Conservation (phyloP, 2,888 invertebrate genomes). For the Acanthoscelides obtectus region DNA sequence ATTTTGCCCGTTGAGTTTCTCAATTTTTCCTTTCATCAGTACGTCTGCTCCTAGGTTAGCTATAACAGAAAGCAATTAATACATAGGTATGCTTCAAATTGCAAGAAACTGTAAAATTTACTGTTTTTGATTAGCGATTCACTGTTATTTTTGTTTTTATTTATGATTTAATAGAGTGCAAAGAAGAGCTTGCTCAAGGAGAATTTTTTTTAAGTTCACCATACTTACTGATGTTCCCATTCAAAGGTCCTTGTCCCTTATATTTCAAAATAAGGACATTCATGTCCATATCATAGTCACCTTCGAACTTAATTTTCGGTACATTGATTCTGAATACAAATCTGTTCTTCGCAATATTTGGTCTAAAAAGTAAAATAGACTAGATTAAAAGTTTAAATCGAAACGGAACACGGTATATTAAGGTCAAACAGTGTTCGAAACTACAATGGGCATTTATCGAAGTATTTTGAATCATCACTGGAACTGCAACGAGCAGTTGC, state of each 20-base stretch:
- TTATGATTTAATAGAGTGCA: too few relatives aligned
- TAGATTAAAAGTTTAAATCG: background rate
- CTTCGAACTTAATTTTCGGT: conserved; percentile 57
- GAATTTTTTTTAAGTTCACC: too few relatives aligned
- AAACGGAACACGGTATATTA: too few relatives aligned
- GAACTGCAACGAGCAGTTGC: too few relatives aligned
- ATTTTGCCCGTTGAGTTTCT: conserved; percentile 54
- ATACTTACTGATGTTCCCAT: conserved; percentile 64
- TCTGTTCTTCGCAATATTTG: conserved; percentile 57
- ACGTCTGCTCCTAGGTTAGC: conserved; percentile 64
- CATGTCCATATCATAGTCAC: conserved; percentile 66
- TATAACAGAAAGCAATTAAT: conserved; percentile 49
- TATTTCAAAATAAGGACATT: conserved; percentile 59
- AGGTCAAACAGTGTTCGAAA: too few relatives aligned
- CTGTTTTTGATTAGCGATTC: too few relatives aligned
- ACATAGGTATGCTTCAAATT: too few relatives aligned
- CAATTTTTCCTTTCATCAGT: conserved; percentile 58
- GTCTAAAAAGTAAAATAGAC: conserved; percentile 50
- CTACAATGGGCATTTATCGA: too few relatives aligned
- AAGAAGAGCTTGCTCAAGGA: too few relatives aligned
- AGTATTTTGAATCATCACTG: too few relatives aligned
- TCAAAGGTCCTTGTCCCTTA: conserved; percentile 61
- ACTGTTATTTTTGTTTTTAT: too few relatives aligned
- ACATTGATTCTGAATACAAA: conserved; percentile 60
- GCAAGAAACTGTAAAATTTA: too few relatives aligned